Base-by-base conservation (phyloP, 2,113 vertebrate genomes). In the Rhegmatorhina hoffmannsi region DNA sequence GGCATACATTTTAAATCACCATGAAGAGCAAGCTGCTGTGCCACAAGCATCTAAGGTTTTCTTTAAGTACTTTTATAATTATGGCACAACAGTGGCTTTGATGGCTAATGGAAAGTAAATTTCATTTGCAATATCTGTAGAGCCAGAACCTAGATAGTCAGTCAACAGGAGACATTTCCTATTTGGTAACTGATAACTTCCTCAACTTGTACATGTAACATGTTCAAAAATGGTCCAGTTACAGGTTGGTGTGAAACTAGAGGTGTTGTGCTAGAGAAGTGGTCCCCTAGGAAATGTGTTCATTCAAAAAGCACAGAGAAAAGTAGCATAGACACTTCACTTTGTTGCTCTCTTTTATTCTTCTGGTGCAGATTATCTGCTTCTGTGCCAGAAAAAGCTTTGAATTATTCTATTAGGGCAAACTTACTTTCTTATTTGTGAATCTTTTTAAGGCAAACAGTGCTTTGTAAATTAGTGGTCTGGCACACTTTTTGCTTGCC, bases 81-180 rank as follows among this genome's bases (percentile, higher is more conserved):
- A 73, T 66, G 92, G 38, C 68, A 69, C 84, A 86, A 83, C 81
- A 69, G 36, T 67, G 80, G 53, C 81, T 93, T 84, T 75, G 84
- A 69, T 12, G 21, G 75, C 84, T 90, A 87, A 74, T 80, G 52
- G 68, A 56, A 93, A 88, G 83, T 94, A 83, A 38, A 84, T 92
- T 89, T 94, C n/a, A 10, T 83, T 87, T 86, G 58, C 78, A 59
- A 36, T 4, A 6, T 84, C 64, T 75, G 94, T 77, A 89, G 52
- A 80, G 56, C 64, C 82, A 94, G 90, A 87, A 72, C 67, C 80
- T 75, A 77, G 84, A 68, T 96, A 93, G 93, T 85, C 84, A 95
- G 94, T 75, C 9, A 23, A 58, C 96, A 95, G 97, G 93, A 92
- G 92, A 46, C 64, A 29, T 43, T 90, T 93, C 92, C 74, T 93